Conservation (phyloP, 1,140 invertebrate species). For the Zeugodacus cucurbitae region DNA sequence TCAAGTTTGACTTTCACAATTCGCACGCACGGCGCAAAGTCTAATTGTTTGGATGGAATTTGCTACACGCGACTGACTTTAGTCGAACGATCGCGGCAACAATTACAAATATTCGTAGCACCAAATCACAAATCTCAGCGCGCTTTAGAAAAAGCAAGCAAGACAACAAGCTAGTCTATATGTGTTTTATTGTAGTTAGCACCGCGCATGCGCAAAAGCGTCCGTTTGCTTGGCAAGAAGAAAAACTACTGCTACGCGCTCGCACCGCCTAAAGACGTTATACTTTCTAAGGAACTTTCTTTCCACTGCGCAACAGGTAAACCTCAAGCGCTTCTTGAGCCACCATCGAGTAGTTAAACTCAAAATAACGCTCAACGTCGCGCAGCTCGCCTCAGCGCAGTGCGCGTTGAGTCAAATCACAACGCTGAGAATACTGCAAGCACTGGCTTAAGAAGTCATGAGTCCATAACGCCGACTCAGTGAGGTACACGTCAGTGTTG, state of each 20-base stretch:
- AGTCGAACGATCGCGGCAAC: conserved; percentile 49
- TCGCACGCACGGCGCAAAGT: conserved; percentile 49
- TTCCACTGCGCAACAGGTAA: not conserved
- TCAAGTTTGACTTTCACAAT: conserved; percentile 63
- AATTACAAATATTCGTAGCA: conserved; percentile 41
- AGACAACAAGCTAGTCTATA: not conserved
- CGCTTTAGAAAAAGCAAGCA: not conserved
- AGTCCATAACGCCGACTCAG: not conserved
- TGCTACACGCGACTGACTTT: conserved; percentile 43
- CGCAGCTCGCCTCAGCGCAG: not conserved
- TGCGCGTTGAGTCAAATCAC: not conserved
- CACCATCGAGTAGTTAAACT: not conserved
- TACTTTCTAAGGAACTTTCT: conserved; percentile 24
- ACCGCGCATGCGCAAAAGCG: conserved; percentile 16
- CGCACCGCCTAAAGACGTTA: not conserved
- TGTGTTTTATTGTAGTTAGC: conserved; percentile 13
- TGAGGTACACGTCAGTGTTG: conserved; percentile 2
- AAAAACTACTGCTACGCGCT: conserved; percentile 12
- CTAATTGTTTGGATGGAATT: conserved; percentile 31
- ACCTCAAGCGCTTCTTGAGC: not conserved
- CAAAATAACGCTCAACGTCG: not conserved
- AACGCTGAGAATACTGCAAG: not conserved
- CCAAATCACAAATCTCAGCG: not conserved
- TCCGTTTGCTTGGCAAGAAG: not conserved
- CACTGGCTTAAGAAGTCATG: not conserved